Base-by-base conservation (phyloP, 1,140 invertebrate species). In the Lepidotrigona ventralis region DNA sequence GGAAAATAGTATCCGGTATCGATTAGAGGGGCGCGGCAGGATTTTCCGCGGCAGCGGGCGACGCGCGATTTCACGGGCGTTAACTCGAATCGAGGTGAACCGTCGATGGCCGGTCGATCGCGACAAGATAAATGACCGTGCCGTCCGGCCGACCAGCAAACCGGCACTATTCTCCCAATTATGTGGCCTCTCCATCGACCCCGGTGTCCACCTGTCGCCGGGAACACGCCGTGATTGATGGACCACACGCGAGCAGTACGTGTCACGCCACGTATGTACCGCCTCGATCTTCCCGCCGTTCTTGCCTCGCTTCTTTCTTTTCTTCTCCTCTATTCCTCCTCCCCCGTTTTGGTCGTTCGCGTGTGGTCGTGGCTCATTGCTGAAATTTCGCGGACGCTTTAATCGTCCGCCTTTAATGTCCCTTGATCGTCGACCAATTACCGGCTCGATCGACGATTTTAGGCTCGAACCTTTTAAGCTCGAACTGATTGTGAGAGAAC, bases 91-190 rank as follows among this genome's bases (percentile, higher is more conserved):
- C 90, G 89, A 79, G 79, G 66, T 84, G 90, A 90, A 85, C 87
- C 88, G 84, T 91, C 90, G 91, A 89, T 90, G 86, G 79, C 76
- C 88, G 88, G 81, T 86, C 89, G 88, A 92, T 92, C 90, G 87
- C 82, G 84, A 88, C 88, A 91, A 91, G 90, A 91, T 91, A 92
- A 92, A 91, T 88, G 90, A 91, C 90, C 87, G 83, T 86, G 86
- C 39, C 88, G 89, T 90, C 89, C 90, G 89, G 86, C 86, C 89
- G 84, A 89, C 90, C 90, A 88, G 88, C 89, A 91, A 91, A 91
- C 89, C 89, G 88, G 86, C 88, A 90, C 90, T 91, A 90, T 92
- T 91, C 90, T 88, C 86, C 90, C 90, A 92, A 92, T 92, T 92
- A 91, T 91, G 89, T 89, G 89, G 90, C 84, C 86, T 91, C 87